Evolutionary conservation across 2,797 vertebrate species (phyloP), one percentile per base, ranked within the genome.

Genomic region (Peromyscus attwateri): DNA sequence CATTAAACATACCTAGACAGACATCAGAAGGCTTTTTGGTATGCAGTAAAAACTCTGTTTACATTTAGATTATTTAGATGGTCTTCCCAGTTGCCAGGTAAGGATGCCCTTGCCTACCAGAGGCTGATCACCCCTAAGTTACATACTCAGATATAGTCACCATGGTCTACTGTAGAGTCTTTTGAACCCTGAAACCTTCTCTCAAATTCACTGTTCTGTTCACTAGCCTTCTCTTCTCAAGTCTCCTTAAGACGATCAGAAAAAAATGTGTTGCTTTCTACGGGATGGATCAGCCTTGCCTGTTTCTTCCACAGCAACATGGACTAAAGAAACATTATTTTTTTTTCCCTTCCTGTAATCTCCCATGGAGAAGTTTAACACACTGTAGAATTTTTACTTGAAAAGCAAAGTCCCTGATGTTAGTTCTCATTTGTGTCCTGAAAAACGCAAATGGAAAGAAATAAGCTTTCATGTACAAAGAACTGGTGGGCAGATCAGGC

Each of bases 401-500:
- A 87, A 97, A 94, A 95, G 64, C 73, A 70, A 94, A 95, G 87
- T 70, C 87, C 43, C 46, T 81, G 46, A 93, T 70, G 37, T 85
- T 96, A 92, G 77, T 49, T 95, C 89, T 96, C 96, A 95, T 94
- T 96, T 96, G 75, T 40, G 31, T 94, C 40, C 84, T 89, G 73
- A 88, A 97, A 94, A 96, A 79, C 3, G 0, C 64, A 84, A 80
- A 81, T 10, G 8, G 46, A 23, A 52, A 87, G 62, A 66, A 68
- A 40, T 66, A 13, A 68, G 25, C 94, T 96, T 96, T 98, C 83
- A 96, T 84, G 83, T 94, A 92, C 52, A 97, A 96, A 97, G 92
- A 89, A 93, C 52, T 1, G 0, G 29, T 70, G 21, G 46, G 76
- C 46, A 81, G n/a, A 81, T 16, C 3, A 3, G 75, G 79, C 92